Evolutionary conservation across 2,113 vertebrate species (phyloP), one percentile per base, ranked within the genome.

Genomic region (Bettongia penicillata): DNA sequence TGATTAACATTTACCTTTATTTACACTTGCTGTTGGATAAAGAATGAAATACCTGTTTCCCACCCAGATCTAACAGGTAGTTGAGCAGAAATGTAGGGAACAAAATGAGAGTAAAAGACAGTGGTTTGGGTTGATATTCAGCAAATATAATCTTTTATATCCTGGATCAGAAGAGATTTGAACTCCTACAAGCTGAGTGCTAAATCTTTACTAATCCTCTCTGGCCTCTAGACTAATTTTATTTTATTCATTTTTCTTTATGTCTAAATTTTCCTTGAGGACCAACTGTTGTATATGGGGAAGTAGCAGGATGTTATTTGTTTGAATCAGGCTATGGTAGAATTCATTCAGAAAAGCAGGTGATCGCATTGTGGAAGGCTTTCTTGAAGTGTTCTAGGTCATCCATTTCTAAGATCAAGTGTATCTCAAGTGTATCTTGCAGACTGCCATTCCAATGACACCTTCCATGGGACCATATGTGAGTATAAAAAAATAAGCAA

Each of bases 161-260:
- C 93, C 90, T 90, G 68, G 92, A 10, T 91, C 95, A 94, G 53
- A 93, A 53, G 89, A 51, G 52, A 84, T 95, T 96, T 95, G 25
- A 90, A n/a, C 24, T 28, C 23, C 25, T n/a, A 14, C 31, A 55
- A 95, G 53, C 57, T 25, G 0, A 92, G 2, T 91, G 53, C 43
- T 90, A 91, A 90, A 93, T 55, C 68, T 93, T 97, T 94, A 89
- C 91, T 94, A 97, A 91, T 92, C 77, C 53, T 49, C 84, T 61
- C 51, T 47, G 50, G 37, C 94, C 95, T 96, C 95, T 77, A 49
- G 10, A 53, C 48, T 90, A 31, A 92, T 91, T 97, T 98, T 94
- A 47, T 91, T 95, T 96, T 95, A 95, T 93, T 90, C n/a, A 1
- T 96, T 48, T 95, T 97, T 93, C 84, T 93, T 24, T 19, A 50